Base-by-base conservation (phyloP, 2,888 invertebrate genomes). In the Drosophila hawaiiensis region DNA sequence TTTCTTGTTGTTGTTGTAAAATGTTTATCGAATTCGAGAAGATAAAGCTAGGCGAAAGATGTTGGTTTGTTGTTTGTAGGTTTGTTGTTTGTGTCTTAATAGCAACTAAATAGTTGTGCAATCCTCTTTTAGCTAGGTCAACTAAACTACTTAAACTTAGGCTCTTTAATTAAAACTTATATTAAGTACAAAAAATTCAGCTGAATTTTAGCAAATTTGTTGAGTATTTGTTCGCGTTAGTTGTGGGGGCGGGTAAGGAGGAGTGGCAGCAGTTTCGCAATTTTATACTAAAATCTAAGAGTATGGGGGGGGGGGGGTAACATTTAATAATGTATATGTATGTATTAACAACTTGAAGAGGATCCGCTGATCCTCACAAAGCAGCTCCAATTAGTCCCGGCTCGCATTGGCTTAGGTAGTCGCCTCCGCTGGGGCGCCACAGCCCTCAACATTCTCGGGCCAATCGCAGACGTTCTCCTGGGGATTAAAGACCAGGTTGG, bases 391-490 rank as follows among this genome's bases (percentile, higher is more conserved):
- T 47, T 47, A 19, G 16, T 12, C 43, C 31, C n/a, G 25, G 19
- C 35, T n/a, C n/a, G 43, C 10, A 3, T n/a, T n/a, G 43, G 35
- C 64, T 85, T 92, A 92, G 75, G 92, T 91, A 5, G 96, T 96
- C 56, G 96, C 95, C 84, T 95, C 95, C 65, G 96, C 96, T 88
- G 95, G 95, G 70, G 95, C 95, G 90, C 95, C 94, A 90, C 98
- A 98, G 28, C 97, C 97, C 92, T 97, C 97, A 0, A 98, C 98
- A 91, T 98, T 98, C 91, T 98, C 98, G 0, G 98, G 98, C 98
- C 98, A 98, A 94, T 98, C 98, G 92, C 98, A 98, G 14, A 98
- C 98, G 91, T 97, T 98, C 92, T 98, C 97, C 89, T 97, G 97
- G 49, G 96, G 96, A 93, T 98, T 98, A 94, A 98, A 98, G 19